Base-by-base conservation (phyloP, 2,888 invertebrate genomes). In the Ichneumoninae sp. region DNA sequence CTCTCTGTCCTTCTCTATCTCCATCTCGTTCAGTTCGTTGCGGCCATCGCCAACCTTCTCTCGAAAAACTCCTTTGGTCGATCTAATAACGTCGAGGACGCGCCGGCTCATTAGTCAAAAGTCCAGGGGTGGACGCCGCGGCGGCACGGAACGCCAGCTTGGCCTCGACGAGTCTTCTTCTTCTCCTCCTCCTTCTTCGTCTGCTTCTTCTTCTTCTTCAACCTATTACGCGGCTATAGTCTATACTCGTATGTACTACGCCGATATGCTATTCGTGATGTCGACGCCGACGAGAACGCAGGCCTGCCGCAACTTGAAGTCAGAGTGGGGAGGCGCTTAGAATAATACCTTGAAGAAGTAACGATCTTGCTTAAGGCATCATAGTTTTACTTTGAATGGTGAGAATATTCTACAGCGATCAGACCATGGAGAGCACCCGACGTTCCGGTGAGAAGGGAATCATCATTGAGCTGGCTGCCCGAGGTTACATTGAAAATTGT, bases 1-100 rank as follows among this genome's bases (percentile, higher is more conserved):
- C 40, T 85, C 81, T 66, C 81, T 79, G 72, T 72, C 54, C 70
- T 50, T 30, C 19, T 52, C 30, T 44, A n/a, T 47, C 33, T n/a
- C 10, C 36, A 44, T 80, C 69, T 50, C 75, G 77, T 80, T 69
- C 72, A 70, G 70, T 69, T 75, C 16, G 72, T 40, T 40, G 26
- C 74, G 68, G 52, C 89, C 85, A 84, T 82, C 89, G 88, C 89
- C 88, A 90, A 90, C 80, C 81, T 78, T 89, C 91, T 92, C 79
- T 82, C 82, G 90, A 91, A 93, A 93, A 93, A 93, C 92, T 93
- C 91, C 92, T 93, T 91, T 90, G 92, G 90, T 72, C 93, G 93
- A 93, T 93, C 93, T 93, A 93, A 93, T 93, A 93, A 93, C 93
- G 91, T 91, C 92, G 92, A 92, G 92, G 92, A 92, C 92, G 91